These are phyloP conservation scores for Acromyrmex echinatior DNA, from an alignment of 1,140 invertebrate species.

Conservation along the genomic window DNA sequence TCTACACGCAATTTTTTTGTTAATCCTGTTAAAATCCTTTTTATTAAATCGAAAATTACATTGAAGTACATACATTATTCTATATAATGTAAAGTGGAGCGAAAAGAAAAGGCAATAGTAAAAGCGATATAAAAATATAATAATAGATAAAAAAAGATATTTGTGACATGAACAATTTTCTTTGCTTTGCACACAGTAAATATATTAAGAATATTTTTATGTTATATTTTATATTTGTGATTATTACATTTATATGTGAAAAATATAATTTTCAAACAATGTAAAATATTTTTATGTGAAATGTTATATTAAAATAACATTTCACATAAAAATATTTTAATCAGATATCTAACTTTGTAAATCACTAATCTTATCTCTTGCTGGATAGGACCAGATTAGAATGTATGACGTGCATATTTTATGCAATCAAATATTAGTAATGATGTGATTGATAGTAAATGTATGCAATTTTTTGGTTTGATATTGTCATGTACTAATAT, in stretches of 20 bases:
- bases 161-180: slow-evolving; percentile 5
- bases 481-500: neutral
- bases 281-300: neutral
- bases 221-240: neutral
- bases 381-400: slow-evolving; percentile 36
- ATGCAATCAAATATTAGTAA: slow-evolving; percentile 17
- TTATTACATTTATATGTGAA: slow-evolving; percentile 1
- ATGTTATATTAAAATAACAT: neutral
- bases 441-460: slow-evolving; percentile 31
- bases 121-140: neutral
- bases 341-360: neutral
- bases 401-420: slow-evolving; percentile 3
- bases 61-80: neutral
- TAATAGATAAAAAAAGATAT: slow-evolving; percentile 5
- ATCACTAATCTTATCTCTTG: slow-evolving; percentile 26
- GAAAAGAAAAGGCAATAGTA: neutral
- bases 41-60: slow-evolving; percentile 36
- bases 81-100: neutral
- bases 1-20: slow-evolving; percentile 16
- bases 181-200: neutral
- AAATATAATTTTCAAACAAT: neutral
- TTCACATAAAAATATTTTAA: neutral
- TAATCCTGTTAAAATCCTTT: slow-evolving; percentile 43
- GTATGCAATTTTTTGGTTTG: neutral
- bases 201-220: slow-evolving; percentile 1